A percentile compares a stretch with the other conserved stretches of the same genome.
phyloP scores from a whole-genome alignment of 2,888 invertebrate genomes.

The Anorthoa munda region DNA sequence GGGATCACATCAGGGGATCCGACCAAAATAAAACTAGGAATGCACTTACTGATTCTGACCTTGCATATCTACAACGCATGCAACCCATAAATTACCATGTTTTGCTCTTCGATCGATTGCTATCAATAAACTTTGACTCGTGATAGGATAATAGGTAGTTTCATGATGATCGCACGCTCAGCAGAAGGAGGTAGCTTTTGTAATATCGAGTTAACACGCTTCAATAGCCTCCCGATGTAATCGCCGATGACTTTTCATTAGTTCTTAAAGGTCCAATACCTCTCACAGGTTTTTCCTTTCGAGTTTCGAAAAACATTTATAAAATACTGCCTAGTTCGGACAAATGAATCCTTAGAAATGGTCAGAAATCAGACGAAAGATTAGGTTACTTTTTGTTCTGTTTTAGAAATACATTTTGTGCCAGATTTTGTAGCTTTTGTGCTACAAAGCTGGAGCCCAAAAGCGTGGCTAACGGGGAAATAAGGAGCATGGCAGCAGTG shows the following conservation, averaged over 20 bases:
- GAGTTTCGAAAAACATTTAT: constrained; percentile 11
- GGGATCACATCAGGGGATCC: no score
- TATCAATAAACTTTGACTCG: no score
- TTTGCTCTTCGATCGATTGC: background rate
- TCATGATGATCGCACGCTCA: background rate
- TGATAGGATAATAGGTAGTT: constrained; percentile 10
- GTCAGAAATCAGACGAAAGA: background rate
- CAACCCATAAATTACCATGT: background rate
- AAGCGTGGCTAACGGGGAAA: constrained; percentile 16
- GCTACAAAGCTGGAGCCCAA: background rate
- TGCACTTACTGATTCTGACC: no score
- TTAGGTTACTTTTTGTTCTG: background rate
- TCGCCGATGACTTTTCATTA: constrained; percentile 20
- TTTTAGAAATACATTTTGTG: background rate
- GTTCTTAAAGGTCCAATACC: constrained; percentile 16
- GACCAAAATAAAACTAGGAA: no score
- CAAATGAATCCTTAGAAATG: background rate
- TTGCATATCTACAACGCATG: no score
- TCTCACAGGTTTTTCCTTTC: constrained; percentile 2
- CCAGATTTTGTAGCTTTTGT: constrained; percentile 8
- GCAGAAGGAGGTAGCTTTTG: constrained; percentile 5
- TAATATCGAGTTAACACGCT: constrained; percentile 1
- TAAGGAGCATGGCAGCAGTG: background rate
- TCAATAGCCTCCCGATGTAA: constrained; percentile 22
- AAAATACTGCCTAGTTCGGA: no score